These are phyloP conservation scores for Morphnarchus princeps DNA, from an alignment of 2,113 vertebrate species.

Conservation along the genomic window DNA sequence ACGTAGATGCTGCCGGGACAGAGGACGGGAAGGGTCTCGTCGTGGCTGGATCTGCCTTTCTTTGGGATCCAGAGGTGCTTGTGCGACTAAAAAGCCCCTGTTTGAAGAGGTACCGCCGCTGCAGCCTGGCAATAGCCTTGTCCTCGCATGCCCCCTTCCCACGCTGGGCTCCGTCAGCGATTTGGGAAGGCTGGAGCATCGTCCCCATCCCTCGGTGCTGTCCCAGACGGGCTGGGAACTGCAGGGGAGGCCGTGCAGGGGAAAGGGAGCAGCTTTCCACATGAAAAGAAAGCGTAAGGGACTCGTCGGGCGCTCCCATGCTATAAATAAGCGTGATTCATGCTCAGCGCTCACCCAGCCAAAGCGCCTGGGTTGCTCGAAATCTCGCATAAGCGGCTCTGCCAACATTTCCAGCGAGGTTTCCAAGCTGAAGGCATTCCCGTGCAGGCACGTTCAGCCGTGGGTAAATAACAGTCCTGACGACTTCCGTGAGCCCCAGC, in stretches of 20 bases:
- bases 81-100: neutral
- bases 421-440: constrained; percentile 55
- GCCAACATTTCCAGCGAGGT: constrained; percentile 54
- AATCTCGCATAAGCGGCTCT: neutral
- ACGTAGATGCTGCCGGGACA: fast-evolving
- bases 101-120: fast-evolving
- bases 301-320: neutral
- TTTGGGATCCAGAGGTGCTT: neutral
- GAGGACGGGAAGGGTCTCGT: neutral
- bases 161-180: neutral
- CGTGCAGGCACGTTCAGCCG: constrained; percentile 14
- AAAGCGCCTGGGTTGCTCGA: neutral
- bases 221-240: neutral
- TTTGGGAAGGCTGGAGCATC: neutral
- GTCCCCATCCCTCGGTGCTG: neutral
- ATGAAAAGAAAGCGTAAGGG: neutral
- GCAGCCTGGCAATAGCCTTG: neutral
- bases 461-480: neutral
- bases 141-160: neutral
- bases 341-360: neutral
- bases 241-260: neutral
- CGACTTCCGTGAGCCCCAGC: neutral
- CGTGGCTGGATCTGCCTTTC: fast-evolving
- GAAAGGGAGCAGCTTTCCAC: neutral
- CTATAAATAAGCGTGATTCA: constrained; percentile 60